phyloP scores from a whole-genome alignment of 2,888 invertebrate genomes.

The Pollenia angustigena region DNA sequence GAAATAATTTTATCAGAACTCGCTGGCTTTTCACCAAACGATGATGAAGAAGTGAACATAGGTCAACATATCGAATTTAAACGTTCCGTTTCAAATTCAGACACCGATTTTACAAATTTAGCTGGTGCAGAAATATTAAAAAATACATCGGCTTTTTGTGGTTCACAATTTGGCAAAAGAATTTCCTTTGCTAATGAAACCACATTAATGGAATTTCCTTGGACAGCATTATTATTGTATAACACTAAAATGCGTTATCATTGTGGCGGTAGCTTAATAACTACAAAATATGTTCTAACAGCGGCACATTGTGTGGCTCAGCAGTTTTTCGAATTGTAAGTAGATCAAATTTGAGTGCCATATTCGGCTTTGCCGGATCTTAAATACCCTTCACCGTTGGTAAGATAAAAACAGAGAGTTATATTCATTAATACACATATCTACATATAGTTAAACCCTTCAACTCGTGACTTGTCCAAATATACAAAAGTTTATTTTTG shows the following conservation, averaged over 20 bases:
- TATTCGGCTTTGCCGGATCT: too few relatives aligned
- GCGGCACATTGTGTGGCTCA: constrained; percentile 60
- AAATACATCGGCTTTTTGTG: constrained; percentile 34
- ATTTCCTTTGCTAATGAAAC: constrained; percentile 59
- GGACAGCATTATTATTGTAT: constrained; percentile 56
- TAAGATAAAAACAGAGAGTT: too few relatives aligned
- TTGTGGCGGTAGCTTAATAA: constrained; percentile 66
- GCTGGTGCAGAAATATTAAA: constrained; percentile 45
- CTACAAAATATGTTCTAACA: constrained; percentile 48
- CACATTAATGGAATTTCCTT: constrained; percentile 58
- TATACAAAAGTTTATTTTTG: too few relatives aligned
- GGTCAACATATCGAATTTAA: constrained; percentile 45
- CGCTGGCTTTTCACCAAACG: neutral
- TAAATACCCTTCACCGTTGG: too few relatives aligned
- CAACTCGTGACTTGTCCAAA: too few relatives aligned
- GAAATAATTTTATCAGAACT: constrained; percentile 31
- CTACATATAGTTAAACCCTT: too few relatives aligned
- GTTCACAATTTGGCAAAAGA: constrained; percentile 43
- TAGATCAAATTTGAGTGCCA: neutral
- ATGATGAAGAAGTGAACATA: neutral
- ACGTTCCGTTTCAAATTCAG: constrained; percentile 11
- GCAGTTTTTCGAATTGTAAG: constrained; percentile 60
- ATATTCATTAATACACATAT: too few relatives aligned
- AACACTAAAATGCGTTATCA: constrained; percentile 55
- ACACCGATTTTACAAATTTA: neutral